A percentile compares a stretch with the other conserved stretches of the same genome.
phyloP scores from a whole-genome alignment of 2,113 vertebrate species.

The Litocranius walleri region DNA sequence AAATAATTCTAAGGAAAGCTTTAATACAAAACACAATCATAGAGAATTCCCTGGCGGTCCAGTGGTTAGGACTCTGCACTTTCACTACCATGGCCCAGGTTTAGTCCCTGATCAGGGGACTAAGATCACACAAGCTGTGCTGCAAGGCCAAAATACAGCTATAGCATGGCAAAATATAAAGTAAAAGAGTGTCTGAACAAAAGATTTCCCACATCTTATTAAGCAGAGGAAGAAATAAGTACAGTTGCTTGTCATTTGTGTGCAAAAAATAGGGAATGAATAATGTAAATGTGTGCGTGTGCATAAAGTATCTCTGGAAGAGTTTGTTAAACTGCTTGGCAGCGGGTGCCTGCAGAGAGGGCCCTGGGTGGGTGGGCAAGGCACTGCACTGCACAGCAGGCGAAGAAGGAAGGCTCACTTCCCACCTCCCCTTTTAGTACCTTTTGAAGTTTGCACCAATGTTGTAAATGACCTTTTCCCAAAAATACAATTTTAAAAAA shows the following conservation, averaged over 20 bases:
- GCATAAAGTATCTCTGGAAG: background rate
- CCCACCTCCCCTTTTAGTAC: background rate
- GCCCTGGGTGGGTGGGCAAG: no score
- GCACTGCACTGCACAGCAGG: background rate
- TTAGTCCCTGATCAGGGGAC: background rate
- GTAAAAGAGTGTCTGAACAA: background rate
- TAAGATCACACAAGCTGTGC: background rate
- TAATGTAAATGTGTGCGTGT: background rate
- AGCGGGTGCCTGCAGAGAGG: background rate
- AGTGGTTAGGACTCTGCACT: background rate
- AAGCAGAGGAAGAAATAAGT: background rate
- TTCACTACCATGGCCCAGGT: background rate
- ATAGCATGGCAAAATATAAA: background rate
- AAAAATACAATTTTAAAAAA: background rate
- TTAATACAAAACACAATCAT: background rate
- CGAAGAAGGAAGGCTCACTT: background rate
- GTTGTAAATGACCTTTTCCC: background rate
- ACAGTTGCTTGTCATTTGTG: background rate
- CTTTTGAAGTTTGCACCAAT: background rate
- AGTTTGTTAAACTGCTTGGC: background rate
- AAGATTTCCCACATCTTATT: background rate
- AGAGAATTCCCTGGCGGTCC: background rate
- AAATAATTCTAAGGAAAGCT: background rate
- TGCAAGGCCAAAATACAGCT: background rate
- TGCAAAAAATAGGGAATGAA: background rate